A percentile compares a stretch with the other conserved stretches of the same genome.
Conservation (phyloP, 37 sponge, comb jelly and placozoan species). For the Hexactinellida sp. region DNA sequence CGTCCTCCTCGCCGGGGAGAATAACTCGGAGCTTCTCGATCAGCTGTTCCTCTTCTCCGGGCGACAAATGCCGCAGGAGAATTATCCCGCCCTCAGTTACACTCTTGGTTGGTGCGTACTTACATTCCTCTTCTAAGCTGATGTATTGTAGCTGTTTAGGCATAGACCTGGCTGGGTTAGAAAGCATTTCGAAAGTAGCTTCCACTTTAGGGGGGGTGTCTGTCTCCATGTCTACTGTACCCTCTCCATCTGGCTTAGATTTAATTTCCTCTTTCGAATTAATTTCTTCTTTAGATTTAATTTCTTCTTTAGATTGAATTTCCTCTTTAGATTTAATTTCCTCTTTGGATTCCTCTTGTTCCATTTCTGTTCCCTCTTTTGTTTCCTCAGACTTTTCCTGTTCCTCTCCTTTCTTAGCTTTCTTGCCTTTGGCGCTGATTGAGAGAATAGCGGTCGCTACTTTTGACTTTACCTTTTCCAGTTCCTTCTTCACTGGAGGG, state of each 20-base stretch:
- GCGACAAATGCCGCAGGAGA: background rate
- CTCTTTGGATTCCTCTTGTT: background rate
- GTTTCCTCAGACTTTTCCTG: conserved; percentile 51
- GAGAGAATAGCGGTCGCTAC: conserved; percentile 87
- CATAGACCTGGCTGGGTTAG: conserved; percentile 83
- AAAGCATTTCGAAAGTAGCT: conserved; percentile 59
- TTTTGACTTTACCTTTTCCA: conserved; percentile 81
- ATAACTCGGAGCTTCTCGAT: conserved; percentile 18
- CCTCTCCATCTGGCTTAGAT: background rate
- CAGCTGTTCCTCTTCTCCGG: background rate
- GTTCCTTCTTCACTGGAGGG: conserved; percentile 64
- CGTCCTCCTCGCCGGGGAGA: conserved; percentile 58
- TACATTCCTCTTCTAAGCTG: background rate
- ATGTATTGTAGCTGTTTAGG: conserved; percentile 51
- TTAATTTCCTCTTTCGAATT: background rate
- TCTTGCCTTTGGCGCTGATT: conserved; percentile 75
- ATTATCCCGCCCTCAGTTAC: background rate
- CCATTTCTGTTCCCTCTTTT: conserved; percentile 4
- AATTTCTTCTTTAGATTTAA: background rate
- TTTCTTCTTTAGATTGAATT: background rate
- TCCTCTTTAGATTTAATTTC: background rate
- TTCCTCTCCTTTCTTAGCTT: conserved; percentile 24
- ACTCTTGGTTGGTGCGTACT: background rate
- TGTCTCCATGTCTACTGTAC: background rate
- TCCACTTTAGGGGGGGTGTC: conserved; percentile 22